Conservation (phyloP, 2,113 vertebrate species). For the Apteryx owenii region DNA sequence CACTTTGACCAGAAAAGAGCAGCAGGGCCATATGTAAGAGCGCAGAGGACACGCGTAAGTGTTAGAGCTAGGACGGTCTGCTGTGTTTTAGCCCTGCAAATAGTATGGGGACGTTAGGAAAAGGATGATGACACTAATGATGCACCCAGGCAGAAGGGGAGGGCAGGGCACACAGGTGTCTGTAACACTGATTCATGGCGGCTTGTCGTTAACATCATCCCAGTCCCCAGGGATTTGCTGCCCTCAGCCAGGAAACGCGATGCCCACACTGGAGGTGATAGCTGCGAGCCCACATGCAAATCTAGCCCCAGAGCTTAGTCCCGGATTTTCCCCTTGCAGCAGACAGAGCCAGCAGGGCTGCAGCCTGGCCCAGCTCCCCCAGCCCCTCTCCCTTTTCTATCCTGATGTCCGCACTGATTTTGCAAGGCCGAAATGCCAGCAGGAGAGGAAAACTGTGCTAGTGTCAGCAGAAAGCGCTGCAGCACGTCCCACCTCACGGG, state of each 20-base stretch:
- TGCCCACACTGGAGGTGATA: not conserved
- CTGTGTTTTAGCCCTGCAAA: not conserved
- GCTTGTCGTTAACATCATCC: not conserved
- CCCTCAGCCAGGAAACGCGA: accelerated
- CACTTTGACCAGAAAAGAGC: not conserved
- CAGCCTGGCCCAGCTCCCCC: not conserved
- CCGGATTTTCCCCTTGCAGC: not conserved
- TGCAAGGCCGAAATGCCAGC: not conserved
- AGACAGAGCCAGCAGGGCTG: accelerated
- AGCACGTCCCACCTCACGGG: no score
- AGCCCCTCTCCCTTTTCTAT: not conserved
- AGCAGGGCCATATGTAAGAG: not conserved
- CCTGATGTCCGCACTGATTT: accelerated
- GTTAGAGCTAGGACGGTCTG: not conserved
- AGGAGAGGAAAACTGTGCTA: no score
- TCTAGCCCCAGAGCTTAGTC: not conserved
- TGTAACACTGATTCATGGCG: not conserved
- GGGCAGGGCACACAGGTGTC: accelerated
- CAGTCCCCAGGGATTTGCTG: not conserved
- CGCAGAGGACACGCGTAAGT: accelerated
- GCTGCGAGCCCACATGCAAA: not conserved
- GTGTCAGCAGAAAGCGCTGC: no score
- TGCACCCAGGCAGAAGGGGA: not conserved
- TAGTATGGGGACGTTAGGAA: accelerated
- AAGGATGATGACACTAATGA: not conserved